These are phyloP conservation scores for Patagioenas fasciata DNA, from an alignment of 2,113 vertebrate genomes.

Conservation along the genomic window DNA sequence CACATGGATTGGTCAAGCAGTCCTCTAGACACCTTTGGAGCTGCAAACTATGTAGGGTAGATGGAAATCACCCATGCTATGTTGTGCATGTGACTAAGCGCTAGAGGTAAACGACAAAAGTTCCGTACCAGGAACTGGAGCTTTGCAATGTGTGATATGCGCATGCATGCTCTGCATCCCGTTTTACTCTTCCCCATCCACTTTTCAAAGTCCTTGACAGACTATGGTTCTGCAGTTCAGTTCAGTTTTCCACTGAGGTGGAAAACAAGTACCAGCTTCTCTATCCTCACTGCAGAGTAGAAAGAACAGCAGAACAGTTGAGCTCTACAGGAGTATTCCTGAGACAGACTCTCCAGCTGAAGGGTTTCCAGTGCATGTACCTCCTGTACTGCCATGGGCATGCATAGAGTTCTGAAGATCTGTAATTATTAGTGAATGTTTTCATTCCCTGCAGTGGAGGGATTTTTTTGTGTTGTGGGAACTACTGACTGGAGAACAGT, in stretches of 20 bases:
- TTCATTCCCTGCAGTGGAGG: background rate
- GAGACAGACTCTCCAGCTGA: background rate
- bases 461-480: background rate
- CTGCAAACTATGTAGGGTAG: background rate
- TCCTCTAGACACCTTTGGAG: background rate
- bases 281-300: accelerated
- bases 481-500: background rate
- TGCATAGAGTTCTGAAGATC: background rate
- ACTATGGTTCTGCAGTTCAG: background rate
- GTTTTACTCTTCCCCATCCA: background rate
- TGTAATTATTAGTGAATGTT: background rate
- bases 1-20: background rate
- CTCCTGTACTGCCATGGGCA: background rate
- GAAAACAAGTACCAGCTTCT: background rate
- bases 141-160: background rate
- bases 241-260: background rate
- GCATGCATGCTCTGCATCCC: too few species aligned
- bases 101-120: background rate
- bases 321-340: background rate
- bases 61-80: background rate
- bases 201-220: background rate
- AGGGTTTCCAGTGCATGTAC: accelerated
- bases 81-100: background rate
- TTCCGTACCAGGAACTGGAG: background rate
- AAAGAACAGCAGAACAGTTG: background rate